Conservation (phyloP, 2,888 invertebrate genomes). For the Ormia ochracea region DNA sequence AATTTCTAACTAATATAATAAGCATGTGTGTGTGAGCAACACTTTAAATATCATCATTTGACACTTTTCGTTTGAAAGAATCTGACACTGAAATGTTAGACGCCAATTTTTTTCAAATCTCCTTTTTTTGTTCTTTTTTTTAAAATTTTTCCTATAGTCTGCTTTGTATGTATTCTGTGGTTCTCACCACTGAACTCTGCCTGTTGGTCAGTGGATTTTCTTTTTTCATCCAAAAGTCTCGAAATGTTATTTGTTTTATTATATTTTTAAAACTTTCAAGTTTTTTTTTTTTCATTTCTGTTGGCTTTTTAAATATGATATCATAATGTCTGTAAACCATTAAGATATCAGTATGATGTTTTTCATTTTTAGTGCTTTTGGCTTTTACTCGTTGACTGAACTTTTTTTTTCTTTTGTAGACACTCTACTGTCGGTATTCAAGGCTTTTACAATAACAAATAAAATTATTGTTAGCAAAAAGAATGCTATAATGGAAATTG, state of each 20-base stretch:
- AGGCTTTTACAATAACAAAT: too few species aligned
- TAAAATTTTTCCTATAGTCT: neutral
- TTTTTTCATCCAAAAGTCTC: slow-evolving; percentile 42
- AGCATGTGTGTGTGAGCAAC: slow-evolving; percentile 29
- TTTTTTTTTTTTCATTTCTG: slow-evolving; percentile 20
- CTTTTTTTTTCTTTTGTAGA: neutral
- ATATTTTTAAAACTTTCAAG: slow-evolving; percentile 21
- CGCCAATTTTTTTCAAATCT: slow-evolving; percentile 56
- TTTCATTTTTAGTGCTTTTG: slow-evolving; percentile 6
- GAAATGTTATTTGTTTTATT: slow-evolving; percentile 57
- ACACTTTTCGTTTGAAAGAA: slow-evolving; percentile 49
- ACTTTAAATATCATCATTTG: slow-evolving; percentile 59
- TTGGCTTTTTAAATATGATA: slow-evolving; percentile 55
- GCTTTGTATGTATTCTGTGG: neutral
- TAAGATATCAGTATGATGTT: slow-evolving; percentile 54
- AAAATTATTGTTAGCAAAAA: too few species aligned
- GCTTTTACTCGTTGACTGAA: slow-evolving; percentile 17
- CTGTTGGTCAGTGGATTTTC: neutral
- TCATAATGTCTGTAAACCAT: slow-evolving; percentile 58
- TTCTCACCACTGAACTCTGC: neutral
- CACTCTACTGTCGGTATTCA: slow-evolving; percentile 23
- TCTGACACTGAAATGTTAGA: slow-evolving; percentile 46
- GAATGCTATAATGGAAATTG: too few species aligned
- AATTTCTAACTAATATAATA: neutral
- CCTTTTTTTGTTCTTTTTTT: neutral